Percentiles rank a stretch among this genome's conserved stretches.
phyloP scores from a whole-genome alignment of 2,888 invertebrate genomes.

The Agonum fuliginosum region DNA sequence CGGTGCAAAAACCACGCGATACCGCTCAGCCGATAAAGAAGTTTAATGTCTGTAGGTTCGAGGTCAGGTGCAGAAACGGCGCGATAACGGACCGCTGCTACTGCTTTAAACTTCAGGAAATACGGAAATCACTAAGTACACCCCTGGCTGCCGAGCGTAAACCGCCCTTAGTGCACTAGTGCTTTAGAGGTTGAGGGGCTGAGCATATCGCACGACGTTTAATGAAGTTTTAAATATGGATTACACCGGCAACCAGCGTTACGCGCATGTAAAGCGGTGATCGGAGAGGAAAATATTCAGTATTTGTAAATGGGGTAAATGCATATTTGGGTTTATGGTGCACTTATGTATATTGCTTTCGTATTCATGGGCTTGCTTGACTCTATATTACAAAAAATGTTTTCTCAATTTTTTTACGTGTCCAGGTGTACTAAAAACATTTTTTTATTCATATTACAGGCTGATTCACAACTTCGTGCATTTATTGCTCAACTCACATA shows the following conservation, averaged over 20 bases:
- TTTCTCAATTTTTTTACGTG: too few species aligned
- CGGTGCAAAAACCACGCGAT: conserved; percentile 41
- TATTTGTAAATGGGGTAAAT: too few species aligned
- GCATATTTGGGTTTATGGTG: conserved; percentile 38
- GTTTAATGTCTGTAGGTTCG: conserved; percentile 57
- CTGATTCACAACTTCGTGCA: too few species aligned
- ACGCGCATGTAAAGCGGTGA: background rate
- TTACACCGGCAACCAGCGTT: background rate
- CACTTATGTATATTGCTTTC: conserved; percentile 48
- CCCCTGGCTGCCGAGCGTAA: background rate
- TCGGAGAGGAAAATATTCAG: too few species aligned
- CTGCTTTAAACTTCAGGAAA: conserved; percentile 28
- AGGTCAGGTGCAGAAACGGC: conserved; percentile 56
- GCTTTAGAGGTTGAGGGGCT: too few species aligned
- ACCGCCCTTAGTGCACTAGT: background rate
- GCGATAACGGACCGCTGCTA: conserved; percentile 30
- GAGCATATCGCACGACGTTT: conserved; percentile 6
- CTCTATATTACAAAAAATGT: too few species aligned
- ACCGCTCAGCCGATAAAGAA: conserved; percentile 57
- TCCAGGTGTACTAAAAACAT: too few species aligned
- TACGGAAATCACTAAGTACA: too few species aligned
- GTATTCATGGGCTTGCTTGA: conserved; percentile 15
- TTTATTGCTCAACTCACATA: too few species aligned
- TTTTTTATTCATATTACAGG: too few species aligned
- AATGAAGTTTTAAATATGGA: conserved; percentile 48